Percentiles rank a stretch among this genome's conserved stretches.
Conservation (phyloP, 2,888 invertebrate species). For the Caenorhabditis angaria region DNA sequence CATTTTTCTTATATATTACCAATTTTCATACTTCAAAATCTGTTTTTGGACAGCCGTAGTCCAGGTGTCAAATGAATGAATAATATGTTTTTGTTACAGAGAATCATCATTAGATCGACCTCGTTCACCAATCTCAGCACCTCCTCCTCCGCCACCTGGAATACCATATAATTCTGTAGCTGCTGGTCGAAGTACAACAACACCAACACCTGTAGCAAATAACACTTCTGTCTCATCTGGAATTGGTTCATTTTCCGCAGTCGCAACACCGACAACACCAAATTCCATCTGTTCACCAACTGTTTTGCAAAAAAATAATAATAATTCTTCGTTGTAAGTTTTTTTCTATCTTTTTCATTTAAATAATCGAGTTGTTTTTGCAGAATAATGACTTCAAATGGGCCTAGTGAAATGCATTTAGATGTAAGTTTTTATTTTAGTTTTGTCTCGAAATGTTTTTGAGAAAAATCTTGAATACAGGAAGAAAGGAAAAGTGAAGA, state of each 20-base stretch:
- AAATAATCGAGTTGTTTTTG: background rate
- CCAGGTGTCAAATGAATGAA: too few species aligned
- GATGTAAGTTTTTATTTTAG: constrained; percentile 1
- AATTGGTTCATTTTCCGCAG: background rate
- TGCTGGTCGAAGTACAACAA: constrained; percentile 53
- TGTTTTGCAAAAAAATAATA: background rate
- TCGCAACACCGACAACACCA: constrained; percentile 6
- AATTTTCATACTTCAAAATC: too few species aligned
- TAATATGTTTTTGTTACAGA: constrained; percentile 20
- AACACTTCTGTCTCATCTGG: constrained; percentile 13
- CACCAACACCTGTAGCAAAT: constrained; percentile 27
- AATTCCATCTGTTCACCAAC: background rate
- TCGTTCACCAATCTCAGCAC: constrained; percentile 72
- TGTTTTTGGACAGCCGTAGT: too few species aligned
- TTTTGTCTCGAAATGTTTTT: too few species aligned
- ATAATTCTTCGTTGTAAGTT: background rate
- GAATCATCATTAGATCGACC: constrained; percentile 29
- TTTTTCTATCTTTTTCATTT: background rate
- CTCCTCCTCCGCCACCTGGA: constrained; percentile 62
- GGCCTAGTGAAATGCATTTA: constrained; percentile 1
- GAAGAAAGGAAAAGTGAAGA: background rate
- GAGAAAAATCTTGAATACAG: background rate
- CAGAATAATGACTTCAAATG: constrained; percentile 2
- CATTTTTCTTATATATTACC: background rate
- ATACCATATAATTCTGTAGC: constrained; percentile 70